Conservation (phyloP, 2,797 vertebrate genomes). For the Macropodus opercularis region DNA sequence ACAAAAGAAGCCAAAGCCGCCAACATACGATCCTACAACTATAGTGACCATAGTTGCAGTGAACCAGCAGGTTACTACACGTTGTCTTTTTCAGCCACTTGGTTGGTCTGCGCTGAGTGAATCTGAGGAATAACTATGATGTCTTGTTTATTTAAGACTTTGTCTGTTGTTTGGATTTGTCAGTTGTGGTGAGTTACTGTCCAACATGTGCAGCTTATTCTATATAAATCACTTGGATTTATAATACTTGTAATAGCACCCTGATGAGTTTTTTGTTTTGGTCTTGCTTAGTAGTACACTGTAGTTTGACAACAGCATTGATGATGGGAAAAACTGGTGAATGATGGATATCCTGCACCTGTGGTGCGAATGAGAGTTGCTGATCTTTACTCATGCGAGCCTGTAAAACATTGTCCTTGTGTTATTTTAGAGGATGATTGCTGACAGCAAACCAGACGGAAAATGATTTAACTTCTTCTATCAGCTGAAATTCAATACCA, state of each 20-base stretch:
- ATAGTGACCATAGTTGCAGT: too few species aligned
- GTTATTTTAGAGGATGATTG: conserved; percentile 1
- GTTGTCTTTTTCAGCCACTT: too few species aligned
- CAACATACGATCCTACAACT: too few species aligned
- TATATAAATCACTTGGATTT: neutral
- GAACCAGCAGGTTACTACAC: too few species aligned
- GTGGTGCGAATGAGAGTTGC: conserved; percentile 2
- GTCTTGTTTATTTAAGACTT: conserved; percentile 10
- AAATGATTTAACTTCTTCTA: conserved; percentile 4
- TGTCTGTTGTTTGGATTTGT: neutral
- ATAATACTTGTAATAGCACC: conserved; percentile 1
- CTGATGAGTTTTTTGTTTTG: neutral
- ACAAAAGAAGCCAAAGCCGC: too few species aligned
- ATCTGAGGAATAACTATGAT: conserved; percentile 18
- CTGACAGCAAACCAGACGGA: conserved; percentile 18
- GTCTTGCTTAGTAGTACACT: neutral
- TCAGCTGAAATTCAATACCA: too few species aligned
- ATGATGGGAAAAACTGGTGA: neutral
- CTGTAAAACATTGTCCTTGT: conserved; percentile 10
- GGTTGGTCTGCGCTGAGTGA: neutral
- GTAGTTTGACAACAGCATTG: neutral
- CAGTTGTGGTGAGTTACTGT: neutral
- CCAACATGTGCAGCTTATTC: neutral
- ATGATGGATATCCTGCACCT: neutral
- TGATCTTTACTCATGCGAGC: neutral